Percentiles rank a stretch among this genome's conserved stretches.
Evolutionary conservation across 1,140 invertebrate genomes (phyloP).

Genomic region (Diprion similis): DNA sequence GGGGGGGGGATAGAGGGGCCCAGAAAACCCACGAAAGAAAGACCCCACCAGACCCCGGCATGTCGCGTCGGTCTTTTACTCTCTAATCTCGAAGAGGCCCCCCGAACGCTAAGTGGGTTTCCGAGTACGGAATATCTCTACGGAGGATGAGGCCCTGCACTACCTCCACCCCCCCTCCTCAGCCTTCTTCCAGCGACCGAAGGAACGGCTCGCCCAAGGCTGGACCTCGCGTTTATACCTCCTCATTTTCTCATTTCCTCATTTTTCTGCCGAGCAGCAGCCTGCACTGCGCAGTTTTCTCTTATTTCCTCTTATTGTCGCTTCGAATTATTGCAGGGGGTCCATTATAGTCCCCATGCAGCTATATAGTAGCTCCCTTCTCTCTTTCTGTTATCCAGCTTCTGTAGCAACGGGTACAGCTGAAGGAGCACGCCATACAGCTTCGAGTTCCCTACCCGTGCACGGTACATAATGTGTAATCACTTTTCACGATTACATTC

Average conservation of each 20-base stretch:
- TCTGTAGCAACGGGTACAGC: too few species aligned
- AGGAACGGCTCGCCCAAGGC: not conserved
- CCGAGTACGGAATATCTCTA: conserved; percentile 49
- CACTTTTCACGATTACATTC: not conserved
- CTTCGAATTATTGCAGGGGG: conserved; percentile 5
- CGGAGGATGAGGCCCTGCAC: conserved; percentile 40
- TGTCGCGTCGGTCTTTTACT: conserved; percentile 26
- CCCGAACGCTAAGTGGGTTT: conserved; percentile 52
- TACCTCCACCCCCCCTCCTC: conserved; percentile 26
- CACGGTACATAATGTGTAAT: not conserved
- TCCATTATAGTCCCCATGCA: not conserved
- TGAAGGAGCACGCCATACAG: too few species aligned
- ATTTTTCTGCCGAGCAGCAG: too few species aligned
- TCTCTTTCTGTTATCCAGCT: too few species aligned
- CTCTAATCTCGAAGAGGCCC: conserved; percentile 47
- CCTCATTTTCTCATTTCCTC: not conserved
- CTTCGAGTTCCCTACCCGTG: too few species aligned
- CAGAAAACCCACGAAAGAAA: not conserved
- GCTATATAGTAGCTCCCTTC: too few species aligned
- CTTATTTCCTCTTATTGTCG: not conserved
- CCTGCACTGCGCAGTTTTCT: not conserved
- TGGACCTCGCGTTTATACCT: not conserved
- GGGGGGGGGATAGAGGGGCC: too few species aligned
- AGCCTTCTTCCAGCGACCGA: conserved; percentile 10
- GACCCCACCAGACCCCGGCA: not conserved